Percentiles rank a stretch among this genome's conserved stretches.
Evolutionary conservation across 2,888 invertebrate genomes (phyloP).

Genomic region (Drosophila fungiperda): DNA sequence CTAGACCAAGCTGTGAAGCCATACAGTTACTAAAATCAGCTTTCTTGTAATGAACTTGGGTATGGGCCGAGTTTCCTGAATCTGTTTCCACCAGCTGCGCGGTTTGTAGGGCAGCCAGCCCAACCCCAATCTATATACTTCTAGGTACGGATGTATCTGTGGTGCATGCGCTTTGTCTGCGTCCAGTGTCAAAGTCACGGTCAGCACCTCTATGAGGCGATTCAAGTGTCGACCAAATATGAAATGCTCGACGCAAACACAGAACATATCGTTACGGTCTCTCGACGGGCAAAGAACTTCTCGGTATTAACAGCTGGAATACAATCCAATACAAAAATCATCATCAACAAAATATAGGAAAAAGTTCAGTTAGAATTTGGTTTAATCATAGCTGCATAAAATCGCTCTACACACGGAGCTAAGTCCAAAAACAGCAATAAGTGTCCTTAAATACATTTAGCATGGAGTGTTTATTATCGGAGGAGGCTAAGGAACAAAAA

Average conservation of each 20-base stretch:
- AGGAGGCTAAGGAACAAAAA: slow-evolving; percentile 99
- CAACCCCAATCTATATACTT: slow-evolving; percentile 39
- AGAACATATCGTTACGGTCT: slow-evolving; percentile 61
- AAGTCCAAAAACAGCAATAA: slow-evolving; percentile 45
- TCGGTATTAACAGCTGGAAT: slow-evolving; percentile 6
- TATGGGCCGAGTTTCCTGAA: slow-evolving; percentile 55
- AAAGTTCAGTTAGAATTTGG: not conserved
- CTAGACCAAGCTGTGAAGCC: slow-evolving; percentile 52
- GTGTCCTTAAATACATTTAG: slow-evolving; percentile 80
- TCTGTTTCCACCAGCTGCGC: slow-evolving; percentile 59
- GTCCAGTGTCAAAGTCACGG: slow-evolving; percentile 58
- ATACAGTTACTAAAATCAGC: slow-evolving; percentile 61
- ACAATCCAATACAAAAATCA: not conserved
- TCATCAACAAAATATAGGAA: not conserved
- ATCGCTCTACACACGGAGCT: slow-evolving; percentile 6
- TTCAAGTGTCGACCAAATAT: slow-evolving; percentile 41
- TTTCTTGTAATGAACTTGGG: slow-evolving; percentile 57
- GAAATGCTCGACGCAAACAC: slow-evolving; percentile 25
- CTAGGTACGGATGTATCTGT: slow-evolving; percentile 6
- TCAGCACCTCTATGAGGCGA: slow-evolving; percentile 18
- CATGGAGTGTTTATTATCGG: slow-evolving; percentile 99
- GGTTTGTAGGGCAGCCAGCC: slow-evolving; percentile 42
- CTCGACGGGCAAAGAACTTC: slow-evolving; percentile 56
- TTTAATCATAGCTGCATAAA: not conserved
- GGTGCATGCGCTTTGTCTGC: slow-evolving; percentile 49